These are phyloP conservation scores for Petrolisthes manimaculis DNA, from an alignment of 2,888 invertebrate genomes.

Conservation along the genomic window DNA sequence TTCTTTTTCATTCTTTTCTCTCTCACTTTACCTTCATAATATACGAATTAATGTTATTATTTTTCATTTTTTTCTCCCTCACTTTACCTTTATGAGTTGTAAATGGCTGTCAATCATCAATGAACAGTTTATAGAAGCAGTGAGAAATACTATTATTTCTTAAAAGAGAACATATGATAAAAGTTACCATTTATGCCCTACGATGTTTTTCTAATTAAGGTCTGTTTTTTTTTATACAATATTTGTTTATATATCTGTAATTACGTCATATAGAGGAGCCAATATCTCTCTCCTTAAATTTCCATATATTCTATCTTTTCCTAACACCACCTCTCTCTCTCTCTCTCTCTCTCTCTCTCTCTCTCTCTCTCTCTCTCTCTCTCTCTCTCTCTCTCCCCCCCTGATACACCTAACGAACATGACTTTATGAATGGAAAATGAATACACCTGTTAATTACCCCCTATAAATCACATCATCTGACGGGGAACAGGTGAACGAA, in stretches of 20 bases:
- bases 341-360: conserved; percentile 19
- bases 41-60: not conserved
- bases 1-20: not conserved
- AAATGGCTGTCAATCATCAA: not conserved
- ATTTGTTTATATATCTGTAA: too few relatives aligned
- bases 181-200: not conserved
- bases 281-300: too few relatives aligned
- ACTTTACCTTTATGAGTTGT: not conserved
- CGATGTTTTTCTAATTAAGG: not conserved
- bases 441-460: too few relatives aligned
- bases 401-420: too few relatives aligned
- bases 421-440: too few relatives aligned
- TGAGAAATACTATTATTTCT: too few relatives aligned
- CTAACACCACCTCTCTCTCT: not conserved
- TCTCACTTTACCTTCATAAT: not conserved
- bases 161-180: not conserved
- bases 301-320: not conserved
- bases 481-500: too few relatives aligned
- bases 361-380: not conserved
- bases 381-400: not conserved
- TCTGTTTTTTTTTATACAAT: too few relatives aligned
- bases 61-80: not conserved
- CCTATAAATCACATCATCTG: too few relatives aligned
- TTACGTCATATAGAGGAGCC: too few relatives aligned
- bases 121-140: too few relatives aligned